phyloP scores from a whole-genome alignment of 1,140 invertebrate genomes.

The Papilio dardanus region DNA sequence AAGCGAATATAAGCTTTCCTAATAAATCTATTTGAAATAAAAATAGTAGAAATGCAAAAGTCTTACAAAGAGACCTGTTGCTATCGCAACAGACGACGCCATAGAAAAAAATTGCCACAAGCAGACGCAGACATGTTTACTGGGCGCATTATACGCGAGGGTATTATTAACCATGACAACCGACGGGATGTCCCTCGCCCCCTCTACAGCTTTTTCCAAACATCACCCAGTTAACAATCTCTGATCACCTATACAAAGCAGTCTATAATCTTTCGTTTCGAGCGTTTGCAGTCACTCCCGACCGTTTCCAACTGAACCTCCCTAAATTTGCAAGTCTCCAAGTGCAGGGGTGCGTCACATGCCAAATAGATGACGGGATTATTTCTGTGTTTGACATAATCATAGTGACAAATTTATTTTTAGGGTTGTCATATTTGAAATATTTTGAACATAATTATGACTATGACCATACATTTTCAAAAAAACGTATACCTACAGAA shows the following conservation, averaged over 20 bases:
- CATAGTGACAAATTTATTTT: constrained; percentile 80
- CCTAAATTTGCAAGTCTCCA: constrained; percentile 77
- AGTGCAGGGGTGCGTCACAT: constrained; percentile 72
- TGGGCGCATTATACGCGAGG: constrained; percentile 54
- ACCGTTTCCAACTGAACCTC: constrained; percentile 45
- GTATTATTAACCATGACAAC: constrained; percentile 80
- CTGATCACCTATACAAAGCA: constrained; percentile 74
- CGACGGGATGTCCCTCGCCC: constrained; percentile 59
- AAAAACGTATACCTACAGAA: not conserved
- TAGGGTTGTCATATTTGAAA: constrained; percentile 69
- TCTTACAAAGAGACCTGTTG: constrained; percentile 61
- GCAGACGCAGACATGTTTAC: constrained; percentile 47
- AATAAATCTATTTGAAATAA: constrained; percentile 20
- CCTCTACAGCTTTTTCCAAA: constrained; percentile 71
- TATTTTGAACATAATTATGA: constrained; percentile 40
- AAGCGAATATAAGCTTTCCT: not conserved
- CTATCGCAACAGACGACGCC: constrained; percentile 55
- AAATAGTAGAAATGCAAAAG: not conserved
- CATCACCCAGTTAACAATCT: constrained; percentile 68
- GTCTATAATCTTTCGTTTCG: constrained; percentile 71
- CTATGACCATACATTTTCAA: constrained; percentile 32
- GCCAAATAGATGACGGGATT: constrained; percentile 81
- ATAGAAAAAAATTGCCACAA: constrained; percentile 30
- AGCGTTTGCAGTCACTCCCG: constrained; percentile 52
- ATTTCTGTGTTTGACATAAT: constrained; percentile 82